Base-by-base conservation (phyloP, 2,113 vertebrate species). In the Cisticola juncidis region DNA sequence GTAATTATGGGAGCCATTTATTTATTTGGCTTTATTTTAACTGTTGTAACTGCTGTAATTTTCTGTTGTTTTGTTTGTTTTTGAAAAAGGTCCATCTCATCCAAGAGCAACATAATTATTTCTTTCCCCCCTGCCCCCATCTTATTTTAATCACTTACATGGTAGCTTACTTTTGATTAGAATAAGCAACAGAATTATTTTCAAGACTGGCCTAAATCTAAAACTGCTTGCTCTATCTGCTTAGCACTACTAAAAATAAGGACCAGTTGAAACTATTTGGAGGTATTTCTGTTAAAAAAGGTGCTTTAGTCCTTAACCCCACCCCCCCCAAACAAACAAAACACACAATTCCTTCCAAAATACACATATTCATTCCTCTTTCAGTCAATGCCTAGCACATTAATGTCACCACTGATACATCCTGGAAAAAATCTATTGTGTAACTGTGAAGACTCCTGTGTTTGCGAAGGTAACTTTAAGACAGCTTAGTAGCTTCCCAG, bases 391-490 rank as follows among this genome's bases (percentile, higher is more conserved):
- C 57, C 61, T 45, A 60, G 14, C 38, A 53, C 60, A 56, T 53
- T 48, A 90, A 51, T 51, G n/a, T 90, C 81, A 95, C 25, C 23
- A 51, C 12, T 33, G 42, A 88, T 76, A 77, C 19, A 81, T 51
- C 70, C 42, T 29, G 74, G 92, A 66, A 70, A 83, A 92, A 60
- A 83, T 11, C 76, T 66, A 2, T n/a, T 92, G 58, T 64, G 24
- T 24, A 82, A 92, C 74, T 66, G 23, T 53, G 58, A 92, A 86
- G 69, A 88, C 50, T 88, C 50, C 38, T 5, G 25, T 47, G 29
- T n/a, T 60, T 81, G 74, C 36, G 89, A 94, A 81, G 31, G 40
- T 68, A 94, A 58, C 68, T 72, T 69, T 29, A 57, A 88, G 40
- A 77, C 13, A 68, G n/a, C 25, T 45, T 26, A 84, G 61, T 11